These are phyloP conservation scores for Drosophila busckii DNA, from an alignment of 1,140 invertebrate species.

Conservation along the genomic window DNA sequence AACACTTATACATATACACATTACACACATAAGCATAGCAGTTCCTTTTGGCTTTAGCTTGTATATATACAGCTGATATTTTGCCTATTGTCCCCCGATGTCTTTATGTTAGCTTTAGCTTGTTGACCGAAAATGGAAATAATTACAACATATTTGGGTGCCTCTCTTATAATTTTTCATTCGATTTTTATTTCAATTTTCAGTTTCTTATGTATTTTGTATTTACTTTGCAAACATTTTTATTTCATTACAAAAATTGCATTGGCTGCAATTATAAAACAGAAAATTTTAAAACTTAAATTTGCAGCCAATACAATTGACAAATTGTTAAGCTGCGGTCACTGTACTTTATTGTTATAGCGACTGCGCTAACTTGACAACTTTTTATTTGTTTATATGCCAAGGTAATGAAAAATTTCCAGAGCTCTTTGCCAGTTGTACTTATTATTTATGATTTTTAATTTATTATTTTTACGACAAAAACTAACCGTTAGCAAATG, in stretches of 20 bases:
- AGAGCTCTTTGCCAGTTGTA: constrained; percentile 78
- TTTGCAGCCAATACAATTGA: constrained; percentile 14
- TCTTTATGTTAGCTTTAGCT: constrained; percentile 49
- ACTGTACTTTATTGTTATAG: no score
- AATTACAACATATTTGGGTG: constrained; percentile 79
- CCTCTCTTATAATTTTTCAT: constrained; percentile 78
- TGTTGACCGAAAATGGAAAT: constrained; percentile 73
- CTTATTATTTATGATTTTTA: constrained; percentile 49
- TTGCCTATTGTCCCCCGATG: constrained; percentile 42
- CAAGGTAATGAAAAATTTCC: constrained; percentile 77
- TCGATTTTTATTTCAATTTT: constrained; percentile 64
- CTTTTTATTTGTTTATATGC: constrained; percentile 43
- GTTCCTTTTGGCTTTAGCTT: constrained; percentile 59
- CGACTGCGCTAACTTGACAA: constrained; percentile 6
- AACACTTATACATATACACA: constrained; percentile 8
- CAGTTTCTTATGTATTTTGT: constrained; percentile 53
- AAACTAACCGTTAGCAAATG: constrained; percentile 46
- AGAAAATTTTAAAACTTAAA: background rate
- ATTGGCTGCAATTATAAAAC: background rate
- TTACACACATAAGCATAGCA: constrained; percentile 3
- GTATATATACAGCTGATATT: constrained; percentile 62
- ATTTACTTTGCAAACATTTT: constrained; percentile 7
- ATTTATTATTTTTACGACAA: constrained; percentile 48
- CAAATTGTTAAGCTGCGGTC: no score
- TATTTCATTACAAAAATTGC: no score